Evolutionary conservation across 1,140 invertebrate species (phyloP).

Genomic region (Ladona fulva): DNA sequence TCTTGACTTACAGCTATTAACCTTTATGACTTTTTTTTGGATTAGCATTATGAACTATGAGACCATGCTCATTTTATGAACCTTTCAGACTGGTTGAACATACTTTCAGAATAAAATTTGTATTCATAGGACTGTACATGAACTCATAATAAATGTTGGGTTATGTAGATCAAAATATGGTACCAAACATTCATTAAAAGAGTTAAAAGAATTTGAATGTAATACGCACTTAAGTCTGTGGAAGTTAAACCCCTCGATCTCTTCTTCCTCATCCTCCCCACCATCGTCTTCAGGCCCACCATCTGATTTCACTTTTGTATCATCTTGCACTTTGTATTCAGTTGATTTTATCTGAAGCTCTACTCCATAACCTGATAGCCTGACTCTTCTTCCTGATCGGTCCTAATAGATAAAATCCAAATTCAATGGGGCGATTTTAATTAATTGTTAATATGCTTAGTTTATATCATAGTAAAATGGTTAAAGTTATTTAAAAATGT

Average conservation of each 20-base stretch:
- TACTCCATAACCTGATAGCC: slow-evolving; percentile 94
- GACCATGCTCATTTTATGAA: too few species aligned
- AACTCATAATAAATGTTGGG: too few species aligned
- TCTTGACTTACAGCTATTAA: too few species aligned
- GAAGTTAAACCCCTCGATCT: slow-evolving; percentile 87
- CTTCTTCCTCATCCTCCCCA: slow-evolving; percentile 50
- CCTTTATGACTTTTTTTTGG: too few species aligned
- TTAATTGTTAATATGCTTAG: too few species aligned
- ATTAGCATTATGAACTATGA: too few species aligned
- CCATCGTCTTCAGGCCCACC: slow-evolving; percentile 41
- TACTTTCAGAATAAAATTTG: too few species aligned
- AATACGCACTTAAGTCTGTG: slow-evolving; percentile 56
- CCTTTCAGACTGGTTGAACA: too few species aligned
- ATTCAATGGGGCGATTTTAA: too few species aligned
- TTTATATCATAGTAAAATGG: too few species aligned
- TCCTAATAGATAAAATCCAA: slow-evolving; percentile 43
- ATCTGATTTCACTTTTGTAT: slow-evolving; percentile 61
- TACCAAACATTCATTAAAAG: background rate
- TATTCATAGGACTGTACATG: too few species aligned
- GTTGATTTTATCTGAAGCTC: slow-evolving; percentile 98
- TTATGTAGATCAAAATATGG: too few species aligned
- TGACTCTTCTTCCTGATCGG: slow-evolving; percentile 47
- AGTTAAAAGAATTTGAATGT: background rate
- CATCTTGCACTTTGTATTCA: slow-evolving; percentile 98
- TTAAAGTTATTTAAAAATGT: slow-evolving; percentile 19